Conservation (phyloP, 2,888 invertebrate genomes). For the Drosophila dives region DNA sequence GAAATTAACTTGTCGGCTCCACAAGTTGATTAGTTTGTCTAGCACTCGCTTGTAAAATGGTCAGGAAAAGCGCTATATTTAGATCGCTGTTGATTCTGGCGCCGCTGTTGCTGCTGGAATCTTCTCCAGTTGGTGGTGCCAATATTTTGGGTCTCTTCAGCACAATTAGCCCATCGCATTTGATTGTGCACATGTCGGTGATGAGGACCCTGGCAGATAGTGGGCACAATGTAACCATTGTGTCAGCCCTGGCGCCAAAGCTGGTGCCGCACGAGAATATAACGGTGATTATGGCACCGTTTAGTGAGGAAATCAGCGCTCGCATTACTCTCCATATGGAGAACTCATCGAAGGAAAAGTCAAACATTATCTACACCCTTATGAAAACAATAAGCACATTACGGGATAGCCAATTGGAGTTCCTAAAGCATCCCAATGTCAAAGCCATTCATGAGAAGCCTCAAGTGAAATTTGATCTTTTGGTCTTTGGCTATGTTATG, state of each 20-base stretch:
- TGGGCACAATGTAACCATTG: conserved; percentile 81
- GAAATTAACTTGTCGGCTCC: background rate
- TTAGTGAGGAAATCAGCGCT: conserved; percentile 22
- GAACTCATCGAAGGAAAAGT: conserved; percentile 38
- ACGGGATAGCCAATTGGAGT: conserved; percentile 62
- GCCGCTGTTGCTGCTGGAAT: conserved; percentile 9
- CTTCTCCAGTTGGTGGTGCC: conserved; percentile 31
- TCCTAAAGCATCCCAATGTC: conserved; percentile 65
- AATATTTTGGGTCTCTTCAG: conserved; percentile 81
- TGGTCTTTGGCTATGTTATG: conserved; percentile 78
- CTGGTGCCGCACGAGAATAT: conserved; percentile 64
- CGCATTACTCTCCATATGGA: conserved; percentile 19
- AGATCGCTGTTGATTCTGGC: conserved; percentile 17
- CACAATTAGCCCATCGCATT: conserved; percentile 77
- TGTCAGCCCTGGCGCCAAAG: conserved; percentile 62
- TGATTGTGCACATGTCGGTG: conserved; percentile 77
- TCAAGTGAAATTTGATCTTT: conserved; percentile 72
- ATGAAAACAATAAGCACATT: background rate
- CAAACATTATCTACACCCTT: rapidly evolving
- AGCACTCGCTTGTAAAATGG: conserved; percentile 13
- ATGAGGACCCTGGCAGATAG: conserved; percentile 72
- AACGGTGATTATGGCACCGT: conserved; percentile 64
- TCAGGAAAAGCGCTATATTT: too few species aligned
- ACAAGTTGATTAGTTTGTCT: conserved; percentile 22
- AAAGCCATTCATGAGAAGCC: conserved; percentile 67